These are phyloP conservation scores for Antechinus stuartii DNA, from an alignment of 2,113 vertebrate genomes.

Conservation along the genomic window DNA sequence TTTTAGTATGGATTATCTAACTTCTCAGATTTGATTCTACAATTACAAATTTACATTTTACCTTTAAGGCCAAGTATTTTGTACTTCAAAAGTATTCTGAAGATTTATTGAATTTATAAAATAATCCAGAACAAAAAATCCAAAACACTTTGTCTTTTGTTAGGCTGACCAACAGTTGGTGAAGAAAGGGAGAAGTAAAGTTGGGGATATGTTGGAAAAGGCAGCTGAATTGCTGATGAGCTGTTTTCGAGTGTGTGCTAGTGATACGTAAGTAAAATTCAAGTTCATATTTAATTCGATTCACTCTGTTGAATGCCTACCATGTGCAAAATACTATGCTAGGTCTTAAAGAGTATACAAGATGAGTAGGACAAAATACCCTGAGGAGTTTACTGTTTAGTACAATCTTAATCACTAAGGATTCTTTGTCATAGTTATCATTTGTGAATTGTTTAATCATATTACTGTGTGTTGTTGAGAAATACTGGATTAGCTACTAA, in stretches of 20 bases:
- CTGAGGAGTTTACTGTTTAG: neutral
- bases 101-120: neutral
- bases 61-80: neutral
- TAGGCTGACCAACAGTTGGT: slow-evolving; percentile 96
- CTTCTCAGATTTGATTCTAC: neutral
- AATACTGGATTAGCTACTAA: neutral
- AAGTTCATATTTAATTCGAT: neutral
- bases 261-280: slow-evolving; percentile 92
- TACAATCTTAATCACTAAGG: neutral
- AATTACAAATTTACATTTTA: neutral
- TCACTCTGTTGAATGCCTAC: neutral
- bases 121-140: neutral
- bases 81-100: neutral
- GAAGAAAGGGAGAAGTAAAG: slow-evolving; percentile 94
- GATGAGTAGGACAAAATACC: neutral
- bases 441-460: neutral
- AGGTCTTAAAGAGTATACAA: neutral
- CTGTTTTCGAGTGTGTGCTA: slow-evolving; percentile 98
- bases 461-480: neutral
- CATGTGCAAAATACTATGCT: neutral
- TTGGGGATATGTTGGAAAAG: slow-evolving; percentile 96
- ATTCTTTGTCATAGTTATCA: neutral
- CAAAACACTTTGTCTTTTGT: neutral
- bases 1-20: no score
- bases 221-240: slow-evolving; percentile 97